Base-by-base conservation (phyloP, 2,888 invertebrate genomes). In the Gisinianus flammeolus region DNA sequence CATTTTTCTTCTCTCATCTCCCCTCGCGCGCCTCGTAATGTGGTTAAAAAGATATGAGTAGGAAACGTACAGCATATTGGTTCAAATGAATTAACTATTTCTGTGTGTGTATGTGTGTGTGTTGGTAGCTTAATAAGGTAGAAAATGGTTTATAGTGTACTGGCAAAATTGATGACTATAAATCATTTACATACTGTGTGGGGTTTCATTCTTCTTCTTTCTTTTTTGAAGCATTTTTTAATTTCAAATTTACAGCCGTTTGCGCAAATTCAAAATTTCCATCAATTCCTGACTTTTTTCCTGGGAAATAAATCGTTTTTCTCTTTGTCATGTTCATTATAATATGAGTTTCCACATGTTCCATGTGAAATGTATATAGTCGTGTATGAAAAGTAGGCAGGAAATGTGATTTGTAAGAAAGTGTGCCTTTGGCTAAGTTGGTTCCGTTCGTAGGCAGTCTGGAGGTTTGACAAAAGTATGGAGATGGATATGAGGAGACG, bases 1-100 rank as follows among this genome's bases (percentile, higher is more conserved):
- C 67, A 67, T 67, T 67, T 67, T 67, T 33, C 67, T 33, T 33
- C 33, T 30, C 26, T 69, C 33, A 31, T 67, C 67, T 33, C 33
- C 19, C 44, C 8, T 2, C 44, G 44, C 44, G 10, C 44, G 30
- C 8, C n/a, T 33, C 33, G 30, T 31, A 44, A 44, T 44, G 44
- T 44, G 44, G 44, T 44, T 44, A 44, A 44, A 44, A 6, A 44
- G 44, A 44, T 44, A 44, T 44, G 44, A 44, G 44, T 16, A 44
- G 44, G 44, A 44, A 44, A 44, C 19, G 44, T 44, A 44, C 44
- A 44, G 44, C 44, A 44, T 24, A 26, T 58, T 58, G 58, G 58
- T 58, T n/a, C 26, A 58, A 24, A 58, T 26, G 26, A 26, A 58
- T 44, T 58, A 58, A 26, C 26, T 58, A 26, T 58, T 24, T 58